These are phyloP conservation scores for Potamarius usumacintae DNA, from an alignment of 2,113 vertebrate genomes.

Conservation along the genomic window DNA sequence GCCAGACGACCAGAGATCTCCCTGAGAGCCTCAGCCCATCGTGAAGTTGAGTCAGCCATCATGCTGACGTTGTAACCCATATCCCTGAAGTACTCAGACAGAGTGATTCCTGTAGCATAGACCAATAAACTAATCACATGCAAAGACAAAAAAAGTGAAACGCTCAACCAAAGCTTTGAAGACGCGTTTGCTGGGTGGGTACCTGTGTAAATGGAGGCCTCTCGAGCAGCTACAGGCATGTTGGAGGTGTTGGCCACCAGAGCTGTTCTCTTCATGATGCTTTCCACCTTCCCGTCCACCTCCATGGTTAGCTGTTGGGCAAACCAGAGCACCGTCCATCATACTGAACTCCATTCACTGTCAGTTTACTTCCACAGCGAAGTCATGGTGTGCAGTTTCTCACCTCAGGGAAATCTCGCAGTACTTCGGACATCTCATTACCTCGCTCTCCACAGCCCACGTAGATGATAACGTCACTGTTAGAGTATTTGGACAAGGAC, in stretches of 20 bases:
- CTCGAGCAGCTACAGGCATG: constrained; percentile 98
- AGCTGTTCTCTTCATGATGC: constrained; percentile 99
- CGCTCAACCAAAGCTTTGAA: background rate
- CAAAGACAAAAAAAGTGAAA: background rate
- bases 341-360: background rate
- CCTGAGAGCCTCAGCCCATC: constrained; percentile 96
- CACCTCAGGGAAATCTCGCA: constrained; percentile 97
- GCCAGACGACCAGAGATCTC: constrained; percentile 97
- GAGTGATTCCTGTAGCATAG: constrained; percentile 83
- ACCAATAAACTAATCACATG: background rate
- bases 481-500: constrained; percentile 97
- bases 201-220: constrained; percentile 98
- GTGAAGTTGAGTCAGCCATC: constrained; percentile 98
- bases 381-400: constrained; percentile 49
- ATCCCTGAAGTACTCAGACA: constrained; percentile 97
- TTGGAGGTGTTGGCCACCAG: constrained; percentile 98
- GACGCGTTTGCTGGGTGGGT: background rate
- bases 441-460: constrained; percentile 97
- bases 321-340: constrained; percentile 51
- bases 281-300: constrained; percentile 92
- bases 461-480: constrained; percentile 96
- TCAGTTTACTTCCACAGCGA: background rate
- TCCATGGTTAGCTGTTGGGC: constrained; percentile 90
- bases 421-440: constrained; percentile 98
- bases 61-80: constrained; percentile 99